Evolutionary conservation across 2,888 invertebrate species (phyloP).

Genomic region (Byasa hedistus): DNA sequence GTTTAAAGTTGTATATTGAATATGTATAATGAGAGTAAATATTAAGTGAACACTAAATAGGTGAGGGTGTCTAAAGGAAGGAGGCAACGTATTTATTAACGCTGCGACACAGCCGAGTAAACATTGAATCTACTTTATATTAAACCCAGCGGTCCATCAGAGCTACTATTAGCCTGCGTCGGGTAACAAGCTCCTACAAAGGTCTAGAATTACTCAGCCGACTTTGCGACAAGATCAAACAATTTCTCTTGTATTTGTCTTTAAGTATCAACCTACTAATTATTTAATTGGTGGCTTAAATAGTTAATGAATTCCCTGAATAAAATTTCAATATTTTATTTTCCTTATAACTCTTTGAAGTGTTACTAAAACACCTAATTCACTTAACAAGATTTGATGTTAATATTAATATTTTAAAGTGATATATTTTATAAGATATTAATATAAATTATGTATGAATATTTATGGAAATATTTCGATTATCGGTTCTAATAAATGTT

Average conservation of each 20-base stretch:
- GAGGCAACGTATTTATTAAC: constrained; percentile 66
- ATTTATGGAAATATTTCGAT: not conserved
- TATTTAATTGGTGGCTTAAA: too few species aligned
- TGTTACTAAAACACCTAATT: too few species aligned
- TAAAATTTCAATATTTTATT: too few species aligned
- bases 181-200: constrained; percentile 35
- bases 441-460: too few species aligned
- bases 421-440: too few species aligned
- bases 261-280: not conserved
- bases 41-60: constrained; percentile 55
- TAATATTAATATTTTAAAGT: too few species aligned
- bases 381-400: too few species aligned
- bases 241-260: not conserved
- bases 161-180: constrained; percentile 53
- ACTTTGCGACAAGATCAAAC: not conserved
- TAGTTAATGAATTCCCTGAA: too few species aligned
- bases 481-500: constrained; percentile 30
- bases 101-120: constrained; percentile 64
- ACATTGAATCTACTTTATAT: constrained; percentile 69
- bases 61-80: constrained; percentile 44
- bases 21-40: constrained; percentile 53
- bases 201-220: constrained; percentile 28
- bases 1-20: constrained; percentile 42
- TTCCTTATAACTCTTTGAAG: too few species aligned
- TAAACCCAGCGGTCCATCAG: constrained; percentile 65